phyloP scores from a whole-genome alignment of 2,113 vertebrate genomes.

The Embiotoca jacksoni region DNA sequence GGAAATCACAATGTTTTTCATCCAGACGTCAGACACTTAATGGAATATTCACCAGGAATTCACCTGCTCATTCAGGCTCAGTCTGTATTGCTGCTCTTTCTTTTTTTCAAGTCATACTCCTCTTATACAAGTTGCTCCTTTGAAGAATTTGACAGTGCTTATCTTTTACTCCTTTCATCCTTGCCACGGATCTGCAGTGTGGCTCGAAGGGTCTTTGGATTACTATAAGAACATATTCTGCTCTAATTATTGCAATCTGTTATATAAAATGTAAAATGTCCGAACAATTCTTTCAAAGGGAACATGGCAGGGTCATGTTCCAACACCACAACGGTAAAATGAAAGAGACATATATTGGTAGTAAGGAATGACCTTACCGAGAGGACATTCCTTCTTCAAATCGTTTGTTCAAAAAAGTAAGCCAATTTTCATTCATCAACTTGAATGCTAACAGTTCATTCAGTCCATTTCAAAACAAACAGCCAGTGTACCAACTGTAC shows the following conservation, averaged over 20 bases:
- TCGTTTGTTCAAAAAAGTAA: too few species aligned
- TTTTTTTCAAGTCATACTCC: constrained; percentile 3
- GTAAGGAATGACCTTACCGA: too few species aligned
- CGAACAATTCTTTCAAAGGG: background rate
- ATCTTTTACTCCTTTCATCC: constrained; percentile 57
- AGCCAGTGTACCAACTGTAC: too few species aligned
- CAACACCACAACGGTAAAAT: background rate
- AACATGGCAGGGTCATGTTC: background rate
- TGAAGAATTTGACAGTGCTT: constrained; percentile 67
- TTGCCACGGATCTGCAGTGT: constrained; percentile 40
- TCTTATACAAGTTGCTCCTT: constrained; percentile 35
- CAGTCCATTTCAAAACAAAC: too few species aligned
- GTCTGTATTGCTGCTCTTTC: background rate
- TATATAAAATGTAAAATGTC: constrained; percentile 22
- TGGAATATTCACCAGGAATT: constrained; percentile 37
- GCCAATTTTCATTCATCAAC: too few species aligned
- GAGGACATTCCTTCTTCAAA: too few species aligned
- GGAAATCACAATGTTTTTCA: constrained; percentile 3
- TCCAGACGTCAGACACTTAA: constrained; percentile 23
- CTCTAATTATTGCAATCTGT: constrained; percentile 52
- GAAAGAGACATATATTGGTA: background rate
- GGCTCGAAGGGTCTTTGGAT: constrained; percentile 51
- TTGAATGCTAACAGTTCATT: too few species aligned
- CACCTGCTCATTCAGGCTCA: constrained; percentile 25
- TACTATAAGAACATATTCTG: constrained; percentile 59